Percentiles rank a stretch among this genome's conserved stretches.
These are phyloP conservation scores for Petroica traversi DNA, from an alignment of 2,113 vertebrate species.

Conservation along the genomic window DNA sequence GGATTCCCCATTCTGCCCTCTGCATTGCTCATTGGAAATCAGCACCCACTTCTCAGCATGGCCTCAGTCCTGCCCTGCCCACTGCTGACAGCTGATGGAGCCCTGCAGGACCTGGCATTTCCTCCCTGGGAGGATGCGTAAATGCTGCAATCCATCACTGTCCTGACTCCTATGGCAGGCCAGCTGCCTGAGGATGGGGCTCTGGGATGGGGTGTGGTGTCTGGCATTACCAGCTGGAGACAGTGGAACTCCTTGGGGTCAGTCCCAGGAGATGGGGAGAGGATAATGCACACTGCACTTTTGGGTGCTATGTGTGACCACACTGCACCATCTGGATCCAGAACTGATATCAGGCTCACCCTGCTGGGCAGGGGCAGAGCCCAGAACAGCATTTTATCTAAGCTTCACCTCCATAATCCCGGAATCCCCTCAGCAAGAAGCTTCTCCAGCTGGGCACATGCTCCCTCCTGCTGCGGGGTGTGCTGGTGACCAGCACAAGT, in stretches of 20 bases:
- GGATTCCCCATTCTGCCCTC: background rate
- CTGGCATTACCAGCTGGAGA: background rate
- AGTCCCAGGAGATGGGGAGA: background rate
- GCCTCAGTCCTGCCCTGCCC: rapidly evolving
- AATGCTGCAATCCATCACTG: slow-evolving; percentile 1
- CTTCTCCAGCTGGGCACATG: rapidly evolving
- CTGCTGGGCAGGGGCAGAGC: background rate
- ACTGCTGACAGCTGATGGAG: background rate
- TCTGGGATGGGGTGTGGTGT: background rate
- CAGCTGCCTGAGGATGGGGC: background rate
- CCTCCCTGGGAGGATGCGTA: background rate
- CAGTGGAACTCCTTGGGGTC: background rate
- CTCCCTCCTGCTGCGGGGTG: background rate
- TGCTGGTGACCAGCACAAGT: background rate
- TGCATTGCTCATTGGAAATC: background rate
- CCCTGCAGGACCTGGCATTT: background rate
- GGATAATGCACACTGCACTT: rapidly evolving
- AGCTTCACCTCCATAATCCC: background rate
- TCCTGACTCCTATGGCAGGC: rapidly evolving
- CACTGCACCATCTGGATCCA: background rate
- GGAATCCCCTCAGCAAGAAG: background rate
- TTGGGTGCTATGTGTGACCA: background rate
- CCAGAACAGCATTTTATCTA: rapidly evolving
- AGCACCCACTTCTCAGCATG: background rate
- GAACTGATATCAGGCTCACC: background rate